Evolutionary conservation across 2,888 invertebrate species (phyloP).

Genomic region (Scelioninae gen. 1): DNA sequence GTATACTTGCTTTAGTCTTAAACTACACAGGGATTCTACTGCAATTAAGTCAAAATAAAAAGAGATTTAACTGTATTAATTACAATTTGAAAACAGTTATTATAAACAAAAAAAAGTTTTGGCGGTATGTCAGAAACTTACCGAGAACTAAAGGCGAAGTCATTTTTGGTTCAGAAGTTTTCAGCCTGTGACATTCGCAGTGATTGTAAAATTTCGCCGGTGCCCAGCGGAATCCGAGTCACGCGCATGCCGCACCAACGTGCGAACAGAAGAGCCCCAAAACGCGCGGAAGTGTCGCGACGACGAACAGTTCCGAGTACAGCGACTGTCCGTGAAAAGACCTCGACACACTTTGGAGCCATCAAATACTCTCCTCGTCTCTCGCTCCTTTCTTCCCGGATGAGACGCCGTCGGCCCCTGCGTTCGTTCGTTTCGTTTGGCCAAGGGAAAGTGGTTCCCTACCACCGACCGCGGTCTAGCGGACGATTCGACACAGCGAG

Average conservation of each 20-base stretch:
- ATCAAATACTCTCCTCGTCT: conserved; percentile 73
- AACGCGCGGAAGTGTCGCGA: conserved; percentile 70
- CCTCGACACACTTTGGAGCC: conserved; percentile 84
- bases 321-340: conserved; percentile 84
- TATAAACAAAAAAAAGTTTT: conserved; percentile 1
- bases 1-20: no score
- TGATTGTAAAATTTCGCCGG: conserved; percentile 50
- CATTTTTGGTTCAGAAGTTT: no score
- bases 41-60: no score
- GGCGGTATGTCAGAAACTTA: no score
- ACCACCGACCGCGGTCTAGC: conserved; percentile 72
- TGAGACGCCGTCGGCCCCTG: conserved; percentile 78
- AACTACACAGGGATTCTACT: no score
- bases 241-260: conserved; percentile 56
- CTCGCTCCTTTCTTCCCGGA: conserved; percentile 79
- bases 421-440: conserved; percentile 68
- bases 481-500: conserved; percentile 74
- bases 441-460: conserved; percentile 83
- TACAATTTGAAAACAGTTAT: neutral
- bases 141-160: conserved; percentile 47
- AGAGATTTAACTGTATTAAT: no score
- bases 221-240: conserved; percentile 47
- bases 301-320: conserved; percentile 73
- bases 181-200: conserved; percentile 73
- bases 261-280: conserved; percentile 49